Percentiles rank a stretch among this genome's conserved stretches.
phyloP scores from a whole-genome alignment of 2,888 invertebrate genomes.

The Xestia xanthographa region DNA sequence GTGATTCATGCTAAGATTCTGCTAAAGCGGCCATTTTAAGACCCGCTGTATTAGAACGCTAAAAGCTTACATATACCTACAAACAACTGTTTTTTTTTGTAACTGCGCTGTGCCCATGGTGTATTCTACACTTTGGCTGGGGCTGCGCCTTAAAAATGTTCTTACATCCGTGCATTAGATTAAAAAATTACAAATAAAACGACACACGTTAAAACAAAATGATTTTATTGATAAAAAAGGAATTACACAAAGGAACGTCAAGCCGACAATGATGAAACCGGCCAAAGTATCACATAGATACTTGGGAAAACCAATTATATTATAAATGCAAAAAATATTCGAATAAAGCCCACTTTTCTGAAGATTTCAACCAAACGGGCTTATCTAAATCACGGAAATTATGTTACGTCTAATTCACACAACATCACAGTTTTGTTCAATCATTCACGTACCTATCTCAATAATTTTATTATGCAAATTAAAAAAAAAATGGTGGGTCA shows the following conservation, averaged over 20 bases:
- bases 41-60: too few species aligned
- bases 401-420: conserved; percentile 51
- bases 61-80: too few species aligned
- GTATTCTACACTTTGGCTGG: background rate
- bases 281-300: conserved; percentile 50
- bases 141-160: background rate
- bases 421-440: conserved; percentile 69
- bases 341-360: conserved; percentile 46
- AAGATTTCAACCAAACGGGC: conserved; percentile 30
- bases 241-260: conserved; percentile 64
- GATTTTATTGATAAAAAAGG: conserved; percentile 63
- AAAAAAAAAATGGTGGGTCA: conserved; percentile 60
- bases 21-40: too few species aligned
- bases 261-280: conserved; percentile 55
- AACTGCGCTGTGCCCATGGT: background rate
- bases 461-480: conserved; percentile 40
- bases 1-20: too few species aligned
- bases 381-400: conserved; percentile 36
- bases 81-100: too few species aligned
- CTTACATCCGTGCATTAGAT: background rate
- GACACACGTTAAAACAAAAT: conserved; percentile 54
- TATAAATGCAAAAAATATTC: conserved; percentile 65
- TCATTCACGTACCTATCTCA: conserved; percentile 51
- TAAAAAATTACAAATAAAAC: conserved; percentile 24
- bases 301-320: conserved; percentile 44